Evolutionary conservation across 2,797 vertebrate species (phyloP), one percentile per base, ranked within the genome.

Genomic region (Paedocypris micromegethes): DNA sequence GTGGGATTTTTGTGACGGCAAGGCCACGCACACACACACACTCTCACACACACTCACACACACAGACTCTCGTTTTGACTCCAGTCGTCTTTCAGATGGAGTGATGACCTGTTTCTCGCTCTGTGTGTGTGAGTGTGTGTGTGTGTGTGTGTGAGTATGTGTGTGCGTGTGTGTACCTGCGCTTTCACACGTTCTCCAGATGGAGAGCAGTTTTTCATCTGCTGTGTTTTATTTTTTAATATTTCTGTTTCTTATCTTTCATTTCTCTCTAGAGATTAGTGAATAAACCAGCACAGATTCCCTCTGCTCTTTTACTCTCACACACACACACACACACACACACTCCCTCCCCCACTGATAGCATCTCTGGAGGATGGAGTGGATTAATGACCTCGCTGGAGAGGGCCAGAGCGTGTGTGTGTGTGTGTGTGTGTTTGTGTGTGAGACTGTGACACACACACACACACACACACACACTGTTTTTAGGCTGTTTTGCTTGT

Each of bases 351-450:
- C 61, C 72, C 38, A 44, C 51, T 72, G 63, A 70, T 67, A 70
- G 48, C 60, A 72, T 76, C 76, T 80, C 78, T 74, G 45, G 74
- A 73, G 78, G 75, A 66, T 60, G 69, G 71, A 69, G 64, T 75
- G 78, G 74, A 81, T 78, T 79, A 81, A 81, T 81, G 76, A 79
- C 78, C 80, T 78, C 73, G 67, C 80, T 75, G 76, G 74, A 76
- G 77, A 81, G 77, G 66, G 58, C 65, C 75, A 65, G 39, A 68
- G 65, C 69, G 56, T 64, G 75, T 60, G 5, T 81, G 52, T 53
- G 65, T 77, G 64, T 66, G 55, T 68, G 54, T 52, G 46, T 40
- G 62, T 60, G 64, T 59, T 64, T 58, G 65, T 37, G 51, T 66
- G 61, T 51, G 49, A 65, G 38, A 8, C 23, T 23, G 23, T 23